These are phyloP conservation scores for Albula glossodonta DNA, from an alignment of 2,113 vertebrate genomes.

Conservation along the genomic window DNA sequence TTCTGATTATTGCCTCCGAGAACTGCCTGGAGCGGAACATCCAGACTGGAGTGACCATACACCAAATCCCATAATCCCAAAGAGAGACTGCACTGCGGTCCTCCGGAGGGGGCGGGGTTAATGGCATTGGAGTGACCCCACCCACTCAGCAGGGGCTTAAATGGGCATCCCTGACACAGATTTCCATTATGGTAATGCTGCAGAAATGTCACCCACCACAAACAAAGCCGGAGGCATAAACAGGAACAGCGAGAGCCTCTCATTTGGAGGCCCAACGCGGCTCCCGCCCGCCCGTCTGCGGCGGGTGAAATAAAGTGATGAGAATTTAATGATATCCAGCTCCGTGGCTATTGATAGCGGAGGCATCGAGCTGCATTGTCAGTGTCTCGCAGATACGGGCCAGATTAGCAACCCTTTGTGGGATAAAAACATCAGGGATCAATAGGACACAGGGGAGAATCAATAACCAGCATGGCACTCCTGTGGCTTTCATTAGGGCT, in stretches of 20 bases:
- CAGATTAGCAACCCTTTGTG: slow-evolving; percentile 63
- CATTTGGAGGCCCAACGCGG: background rate
- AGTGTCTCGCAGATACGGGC: slow-evolving; percentile 57
- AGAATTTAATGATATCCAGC: slow-evolving; percentile 79
- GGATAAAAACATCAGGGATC: slow-evolving; percentile 63
- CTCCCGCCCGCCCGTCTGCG: slow-evolving; percentile 47
- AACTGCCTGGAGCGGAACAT: background rate
- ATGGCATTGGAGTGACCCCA: background rate
- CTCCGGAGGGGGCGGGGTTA: background rate
- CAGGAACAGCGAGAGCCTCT: background rate
- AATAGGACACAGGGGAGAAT: slow-evolving; percentile 61
- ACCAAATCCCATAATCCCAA: background rate
- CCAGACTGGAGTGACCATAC: background rate
- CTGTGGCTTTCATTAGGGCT: slow-evolving; percentile 60
- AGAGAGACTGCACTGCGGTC: background rate
- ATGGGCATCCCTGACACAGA: background rate
- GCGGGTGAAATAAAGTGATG: slow-evolving; percentile 56
- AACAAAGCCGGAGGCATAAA: background rate
- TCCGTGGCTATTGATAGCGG: slow-evolving; percentile 53
- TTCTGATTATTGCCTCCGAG: background rate
- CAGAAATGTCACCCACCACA: background rate
- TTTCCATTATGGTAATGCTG: background rate
- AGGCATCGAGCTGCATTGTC: slow-evolving; percentile 64
- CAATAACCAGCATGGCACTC: slow-evolving; percentile 58
- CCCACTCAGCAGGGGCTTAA: background rate